Evolutionary conservation across 2,113 vertebrate species (phyloP).

Genomic region (Eubucco bourcierii): DNA sequence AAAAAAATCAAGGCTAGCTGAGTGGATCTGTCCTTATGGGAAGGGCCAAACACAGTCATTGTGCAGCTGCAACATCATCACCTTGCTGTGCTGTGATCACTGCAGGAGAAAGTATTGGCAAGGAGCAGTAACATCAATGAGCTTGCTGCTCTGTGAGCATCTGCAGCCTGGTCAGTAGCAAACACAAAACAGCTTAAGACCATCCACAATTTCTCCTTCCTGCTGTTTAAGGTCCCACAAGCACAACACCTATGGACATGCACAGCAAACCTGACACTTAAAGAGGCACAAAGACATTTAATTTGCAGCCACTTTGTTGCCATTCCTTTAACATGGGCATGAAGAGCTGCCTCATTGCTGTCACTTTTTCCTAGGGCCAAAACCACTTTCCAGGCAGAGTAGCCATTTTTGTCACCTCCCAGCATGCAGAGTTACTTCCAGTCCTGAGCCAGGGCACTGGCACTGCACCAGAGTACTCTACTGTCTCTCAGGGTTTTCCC

Average conservation of each 20-base stretch:
- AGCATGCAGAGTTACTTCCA: not conserved
- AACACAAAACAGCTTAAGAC: accelerated
- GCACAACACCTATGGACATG: too few species aligned
- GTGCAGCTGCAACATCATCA: not conserved
- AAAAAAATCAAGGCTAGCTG: not conserved
- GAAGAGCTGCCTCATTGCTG: not conserved
- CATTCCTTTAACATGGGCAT: not conserved
- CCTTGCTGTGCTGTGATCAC: not conserved
- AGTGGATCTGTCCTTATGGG: not conserved
- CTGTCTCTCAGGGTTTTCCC: not conserved
- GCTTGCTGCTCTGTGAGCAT: not conserved
- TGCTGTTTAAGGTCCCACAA: not conserved
- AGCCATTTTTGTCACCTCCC: not conserved
- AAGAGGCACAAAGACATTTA: not conserved
- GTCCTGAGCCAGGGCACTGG: not conserved
- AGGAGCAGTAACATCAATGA: not conserved
- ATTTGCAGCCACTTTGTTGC: too few species aligned
- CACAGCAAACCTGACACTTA: not conserved
- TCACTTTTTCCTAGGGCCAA: not conserved
- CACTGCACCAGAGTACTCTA: too few species aligned
- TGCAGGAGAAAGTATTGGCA: not conserved
- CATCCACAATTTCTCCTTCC: not conserved
- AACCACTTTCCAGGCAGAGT: not conserved
- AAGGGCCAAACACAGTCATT: not conserved
- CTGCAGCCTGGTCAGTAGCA: not conserved